phyloP scores from a whole-genome alignment of 2,888 invertebrate genomes.

The Empis livida region DNA sequence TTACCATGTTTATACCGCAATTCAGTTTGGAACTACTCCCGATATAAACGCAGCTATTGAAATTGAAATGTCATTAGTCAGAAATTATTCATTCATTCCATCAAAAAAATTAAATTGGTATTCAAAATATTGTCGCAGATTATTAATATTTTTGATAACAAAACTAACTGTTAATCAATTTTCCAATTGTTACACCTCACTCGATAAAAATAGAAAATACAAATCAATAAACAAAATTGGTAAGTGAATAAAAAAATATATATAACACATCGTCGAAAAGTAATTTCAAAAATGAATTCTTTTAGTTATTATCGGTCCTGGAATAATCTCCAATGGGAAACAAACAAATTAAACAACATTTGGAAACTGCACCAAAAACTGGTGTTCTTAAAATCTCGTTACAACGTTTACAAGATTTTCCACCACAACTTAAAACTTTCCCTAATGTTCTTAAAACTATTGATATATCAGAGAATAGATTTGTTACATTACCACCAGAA shows the following conservation, averaged over 20 bases:
- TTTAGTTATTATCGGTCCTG: neutral
- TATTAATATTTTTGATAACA: too few species aligned
- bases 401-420: conserved; percentile 68
- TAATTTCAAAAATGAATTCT: neutral
- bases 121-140: too few species aligned
- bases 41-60: too few species aligned
- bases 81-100: too few species aligned
- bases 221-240: neutral
- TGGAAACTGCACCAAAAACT: conserved; percentile 91
- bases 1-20: too few species aligned
- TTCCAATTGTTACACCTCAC: too few species aligned
- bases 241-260: neutral
- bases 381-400: conserved; percentile 82
- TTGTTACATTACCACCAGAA: conserved; percentile 62
- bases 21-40: too few species aligned
- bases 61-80: too few species aligned
- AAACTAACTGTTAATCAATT: too few species aligned
- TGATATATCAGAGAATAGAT: conserved; percentile 86
- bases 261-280: neutral
- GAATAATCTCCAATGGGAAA: conserved; percentile 60
- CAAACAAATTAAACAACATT: conserved; percentile 76
- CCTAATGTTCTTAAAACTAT: conserved; percentile 66
- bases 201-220: neutral
- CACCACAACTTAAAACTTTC: conserved; percentile 51
- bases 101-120: too few species aligned